Evolutionary conservation across 1,140 invertebrate species (phyloP).

Genomic region (Magallana ariakensis): DNA sequence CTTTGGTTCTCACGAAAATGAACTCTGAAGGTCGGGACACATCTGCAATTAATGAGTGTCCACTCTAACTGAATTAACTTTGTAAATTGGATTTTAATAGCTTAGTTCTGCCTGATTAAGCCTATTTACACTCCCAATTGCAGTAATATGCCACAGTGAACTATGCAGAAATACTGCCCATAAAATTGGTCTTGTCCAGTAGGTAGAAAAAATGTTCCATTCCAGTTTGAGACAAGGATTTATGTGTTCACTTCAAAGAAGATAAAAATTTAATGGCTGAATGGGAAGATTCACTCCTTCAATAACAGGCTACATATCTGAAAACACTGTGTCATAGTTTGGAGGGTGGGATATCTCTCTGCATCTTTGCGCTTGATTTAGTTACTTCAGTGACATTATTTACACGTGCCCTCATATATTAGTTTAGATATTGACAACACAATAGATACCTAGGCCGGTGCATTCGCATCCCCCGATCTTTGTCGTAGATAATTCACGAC

Average conservation of each 20-base stretch:
- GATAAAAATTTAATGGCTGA: slow-evolving; percentile 11
- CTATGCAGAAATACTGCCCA: background rate
- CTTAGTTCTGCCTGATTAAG: background rate
- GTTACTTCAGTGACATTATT: slow-evolving; percentile 36
- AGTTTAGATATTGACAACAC: slow-evolving; percentile 27
- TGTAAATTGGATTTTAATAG: slow-evolving; percentile 37
- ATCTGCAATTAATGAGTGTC: slow-evolving; percentile 36
- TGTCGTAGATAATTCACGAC: slow-evolving; percentile 15
- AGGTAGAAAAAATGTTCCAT: background rate
- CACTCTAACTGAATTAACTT: background rate
- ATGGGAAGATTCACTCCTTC: slow-evolving; percentile 26
- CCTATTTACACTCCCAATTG: background rate
- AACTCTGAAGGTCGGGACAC: background rate
- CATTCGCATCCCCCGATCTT: slow-evolving; percentile 15
- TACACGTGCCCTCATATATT: slow-evolving; percentile 33
- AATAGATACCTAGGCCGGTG: slow-evolving; percentile 2
- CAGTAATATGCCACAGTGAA: background rate
- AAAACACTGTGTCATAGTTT: slow-evolving; percentile 16
- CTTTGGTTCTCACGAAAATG: slow-evolving; percentile 19
- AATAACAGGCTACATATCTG: slow-evolving; percentile 9
- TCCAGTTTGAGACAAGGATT: background rate
- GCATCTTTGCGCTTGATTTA: slow-evolving; percentile 17
- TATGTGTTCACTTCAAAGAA: slow-evolving; percentile 25
- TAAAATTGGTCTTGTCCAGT: slow-evolving; percentile 4
- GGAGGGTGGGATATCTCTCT: background rate